phyloP scores from a whole-genome alignment of 1,140 invertebrate genomes.

The Calycopis cecrops region DNA sequence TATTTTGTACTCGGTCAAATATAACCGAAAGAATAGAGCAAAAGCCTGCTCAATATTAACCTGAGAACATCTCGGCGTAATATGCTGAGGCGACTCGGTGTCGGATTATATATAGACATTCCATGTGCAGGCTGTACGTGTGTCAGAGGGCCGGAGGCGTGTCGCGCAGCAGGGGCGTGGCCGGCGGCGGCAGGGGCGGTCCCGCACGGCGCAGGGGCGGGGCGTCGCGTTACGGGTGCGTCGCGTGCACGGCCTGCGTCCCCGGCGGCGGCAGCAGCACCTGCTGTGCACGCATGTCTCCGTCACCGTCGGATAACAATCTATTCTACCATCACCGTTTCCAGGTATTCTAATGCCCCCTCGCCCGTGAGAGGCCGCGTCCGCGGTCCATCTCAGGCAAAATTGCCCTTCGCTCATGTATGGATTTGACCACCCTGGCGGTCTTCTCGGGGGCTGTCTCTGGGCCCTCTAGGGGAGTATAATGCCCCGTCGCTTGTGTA shows the following conservation, averaged over 20 bases:
- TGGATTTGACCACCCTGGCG: not conserved
- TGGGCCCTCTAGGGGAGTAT: too few relatives aligned
- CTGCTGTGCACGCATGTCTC: constrained; percentile 22
- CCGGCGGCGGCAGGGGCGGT: constrained; percentile 26
- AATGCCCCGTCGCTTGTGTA: too few relatives aligned
- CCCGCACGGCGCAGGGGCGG: constrained; percentile 35
- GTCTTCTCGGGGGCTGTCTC: too few relatives aligned
- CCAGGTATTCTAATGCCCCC: too few relatives aligned
- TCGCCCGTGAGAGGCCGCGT: too few relatives aligned
- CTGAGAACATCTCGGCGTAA: too few relatives aligned
- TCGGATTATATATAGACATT: not conserved
- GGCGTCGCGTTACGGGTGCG: constrained; percentile 41
- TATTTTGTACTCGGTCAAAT: not conserved
- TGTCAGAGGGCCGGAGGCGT: constrained; percentile 23
- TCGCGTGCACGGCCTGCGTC: constrained; percentile 34
- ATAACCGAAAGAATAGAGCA: constrained; percentile 6
- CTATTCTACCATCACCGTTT: too few relatives aligned
- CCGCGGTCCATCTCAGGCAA: too few relatives aligned
- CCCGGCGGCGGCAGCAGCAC: constrained; percentile 38
- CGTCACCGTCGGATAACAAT: not conserved
- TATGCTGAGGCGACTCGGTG: too few relatives aligned
- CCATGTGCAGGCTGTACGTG: constrained; percentile 22
- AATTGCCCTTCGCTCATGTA: not conserved
- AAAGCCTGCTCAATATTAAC: too few relatives aligned
- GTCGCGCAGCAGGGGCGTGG: constrained; percentile 38